Percentiles rank a stretch among this genome's conserved stretches.
Evolutionary conservation across 2,113 vertebrate genomes (phyloP).

Genomic region (Conger conger): DNA sequence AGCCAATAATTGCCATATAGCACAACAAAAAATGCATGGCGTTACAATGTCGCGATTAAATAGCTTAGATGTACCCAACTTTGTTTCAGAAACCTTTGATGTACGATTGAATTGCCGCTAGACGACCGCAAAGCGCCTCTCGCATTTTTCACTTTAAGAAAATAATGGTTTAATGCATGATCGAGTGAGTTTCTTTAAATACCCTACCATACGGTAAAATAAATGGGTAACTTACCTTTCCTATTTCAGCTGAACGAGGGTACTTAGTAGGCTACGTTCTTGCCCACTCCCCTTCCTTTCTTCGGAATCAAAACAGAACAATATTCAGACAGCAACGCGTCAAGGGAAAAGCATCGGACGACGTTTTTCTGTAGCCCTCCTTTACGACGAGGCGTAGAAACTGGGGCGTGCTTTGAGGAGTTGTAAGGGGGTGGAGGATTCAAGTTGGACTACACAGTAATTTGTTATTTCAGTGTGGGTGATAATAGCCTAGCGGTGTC

Average conservation of each 20-base stretch:
- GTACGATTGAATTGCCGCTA: background rate
- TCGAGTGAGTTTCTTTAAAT: background rate
- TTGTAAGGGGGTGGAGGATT: background rate
- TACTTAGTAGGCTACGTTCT: background rate
- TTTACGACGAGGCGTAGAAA: slow-evolving; percentile 4
- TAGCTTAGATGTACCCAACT: background rate
- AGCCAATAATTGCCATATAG: background rate
- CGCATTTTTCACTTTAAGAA: background rate
- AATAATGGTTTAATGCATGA: background rate
- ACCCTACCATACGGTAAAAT: background rate
- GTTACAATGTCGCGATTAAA: background rate
- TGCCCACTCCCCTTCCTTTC: background rate
- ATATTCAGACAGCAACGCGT: slow-evolving; percentile 9
- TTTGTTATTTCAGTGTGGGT: background rate
- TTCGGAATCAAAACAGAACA: background rate
- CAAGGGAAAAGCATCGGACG: background rate
- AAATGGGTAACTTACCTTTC: slow-evolving; percentile 25
- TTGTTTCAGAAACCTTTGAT: background rate
- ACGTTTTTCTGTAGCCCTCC: background rate
- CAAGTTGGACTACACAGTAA: background rate
- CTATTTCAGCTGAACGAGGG: background rate
- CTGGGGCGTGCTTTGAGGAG: background rate
- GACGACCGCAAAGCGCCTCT: background rate
- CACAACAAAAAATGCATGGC: background rate
- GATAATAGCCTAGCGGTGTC: background rate